Evolutionary conservation across 2,797 vertebrate genomes (phyloP).

Genomic region (Glyptemys insculpta): DNA sequence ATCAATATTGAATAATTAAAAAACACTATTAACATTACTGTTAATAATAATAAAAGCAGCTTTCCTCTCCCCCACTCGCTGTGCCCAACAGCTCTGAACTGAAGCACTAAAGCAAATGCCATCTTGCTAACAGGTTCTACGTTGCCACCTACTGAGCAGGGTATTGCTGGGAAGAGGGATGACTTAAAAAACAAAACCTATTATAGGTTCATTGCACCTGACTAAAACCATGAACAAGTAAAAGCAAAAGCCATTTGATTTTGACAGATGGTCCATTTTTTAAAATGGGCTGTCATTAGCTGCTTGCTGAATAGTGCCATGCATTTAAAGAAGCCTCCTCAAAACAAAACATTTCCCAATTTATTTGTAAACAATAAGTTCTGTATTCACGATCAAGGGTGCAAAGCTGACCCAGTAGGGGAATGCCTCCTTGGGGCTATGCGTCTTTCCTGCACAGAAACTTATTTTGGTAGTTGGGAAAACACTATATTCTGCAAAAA

Average conservation of each 20-base stretch:
- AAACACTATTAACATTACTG: too few species aligned
- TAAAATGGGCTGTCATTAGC: not conserved
- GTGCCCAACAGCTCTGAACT: not conserved
- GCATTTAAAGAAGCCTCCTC: not conserved
- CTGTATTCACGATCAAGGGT: not conserved
- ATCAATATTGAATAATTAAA: not conserved
- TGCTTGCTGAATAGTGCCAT: not conserved
- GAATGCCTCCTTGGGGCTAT: not conserved
- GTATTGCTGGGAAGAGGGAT: not conserved
- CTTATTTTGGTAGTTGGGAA: not conserved
- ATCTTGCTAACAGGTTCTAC: fast-evolving
- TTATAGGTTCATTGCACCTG: not conserved
- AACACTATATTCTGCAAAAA: not conserved
- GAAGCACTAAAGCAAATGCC: fast-evolving
- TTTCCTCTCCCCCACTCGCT: not conserved
- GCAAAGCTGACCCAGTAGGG: not conserved
- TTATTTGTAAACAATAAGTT: not conserved
- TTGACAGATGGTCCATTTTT: not conserved
- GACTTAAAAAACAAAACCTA: not conserved
- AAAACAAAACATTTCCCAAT: not conserved
- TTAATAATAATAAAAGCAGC: not conserved
- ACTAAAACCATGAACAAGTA: not conserved
- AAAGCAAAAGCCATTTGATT: not conserved
- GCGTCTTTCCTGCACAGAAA: not conserved
- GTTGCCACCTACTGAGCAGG: not conserved